phyloP scores from a whole-genome alignment of 2,888 invertebrate species.

The Lochmaea crataegi region DNA sequence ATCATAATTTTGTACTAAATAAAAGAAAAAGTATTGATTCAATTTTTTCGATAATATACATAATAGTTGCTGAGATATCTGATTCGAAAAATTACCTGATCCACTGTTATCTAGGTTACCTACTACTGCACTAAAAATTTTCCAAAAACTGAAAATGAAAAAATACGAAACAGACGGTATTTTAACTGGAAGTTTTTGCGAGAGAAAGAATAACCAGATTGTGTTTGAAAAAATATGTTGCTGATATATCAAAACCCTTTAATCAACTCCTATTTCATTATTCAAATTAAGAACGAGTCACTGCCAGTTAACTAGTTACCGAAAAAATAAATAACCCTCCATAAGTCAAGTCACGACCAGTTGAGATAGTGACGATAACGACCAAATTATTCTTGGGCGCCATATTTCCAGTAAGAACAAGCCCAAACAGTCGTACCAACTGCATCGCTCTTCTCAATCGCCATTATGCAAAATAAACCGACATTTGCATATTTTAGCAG shows the following conservation, averaged over 20 bases:
- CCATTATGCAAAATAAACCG: conserved; percentile 63
- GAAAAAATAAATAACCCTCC: conserved; percentile 60
- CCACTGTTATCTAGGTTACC: no score
- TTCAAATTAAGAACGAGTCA: conserved; percentile 29
- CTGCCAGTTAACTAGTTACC: conserved; percentile 25
- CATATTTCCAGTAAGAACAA: conserved; percentile 57
- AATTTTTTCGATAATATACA: no score
- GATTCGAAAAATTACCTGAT: no score
- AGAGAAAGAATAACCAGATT: no score
- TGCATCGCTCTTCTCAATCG: conserved; percentile 57
- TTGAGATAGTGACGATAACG: conserved; percentile 60
- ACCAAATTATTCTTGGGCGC: conserved; percentile 59
- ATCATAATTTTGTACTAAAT: no score
- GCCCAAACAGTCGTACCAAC: conserved; percentile 59
- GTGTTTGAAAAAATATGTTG: no score
- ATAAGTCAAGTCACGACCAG: conserved; percentile 58
- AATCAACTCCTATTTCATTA: conserved; percentile 9
- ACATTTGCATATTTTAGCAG: conserved; percentile 65
- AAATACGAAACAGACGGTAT: no score
- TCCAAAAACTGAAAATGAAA: no score
- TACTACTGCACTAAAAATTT: no score
- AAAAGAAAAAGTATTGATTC: no score
- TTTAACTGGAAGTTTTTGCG: no score
- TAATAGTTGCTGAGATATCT: no score
- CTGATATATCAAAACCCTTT: not conserved